phyloP scores from a whole-genome alignment of 2,113 vertebrate genomes.

The Pteruthius melanotis region DNA sequence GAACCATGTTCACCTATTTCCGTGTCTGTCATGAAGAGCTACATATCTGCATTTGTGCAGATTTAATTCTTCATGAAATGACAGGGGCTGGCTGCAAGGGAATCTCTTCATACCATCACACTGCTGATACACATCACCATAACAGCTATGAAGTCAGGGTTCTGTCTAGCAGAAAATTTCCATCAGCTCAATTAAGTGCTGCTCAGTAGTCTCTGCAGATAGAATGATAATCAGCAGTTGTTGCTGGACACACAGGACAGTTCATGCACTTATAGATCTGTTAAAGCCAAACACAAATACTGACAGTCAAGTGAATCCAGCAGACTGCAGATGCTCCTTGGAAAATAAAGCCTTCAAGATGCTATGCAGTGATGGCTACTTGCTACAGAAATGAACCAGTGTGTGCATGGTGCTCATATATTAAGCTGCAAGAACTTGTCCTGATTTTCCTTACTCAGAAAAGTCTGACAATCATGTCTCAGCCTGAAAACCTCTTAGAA shows the following conservation, averaged over 20 bases:
- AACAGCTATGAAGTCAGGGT: background rate
- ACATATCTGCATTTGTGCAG: background rate
- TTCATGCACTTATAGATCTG: background rate
- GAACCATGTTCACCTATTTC: background rate
- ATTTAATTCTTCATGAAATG: background rate
- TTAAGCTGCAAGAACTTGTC: background rate
- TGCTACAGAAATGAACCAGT: background rate
- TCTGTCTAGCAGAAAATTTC: background rate
- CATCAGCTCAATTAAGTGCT: background rate
- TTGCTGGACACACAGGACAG: background rate
- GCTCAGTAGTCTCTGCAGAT: background rate
- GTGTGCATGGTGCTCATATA: background rate
- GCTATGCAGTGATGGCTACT: background rate
- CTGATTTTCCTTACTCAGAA: background rate
- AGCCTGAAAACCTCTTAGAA: slow-evolving; percentile 5
- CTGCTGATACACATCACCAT: background rate
- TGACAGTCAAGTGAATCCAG: background rate
- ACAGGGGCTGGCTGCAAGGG: background rate
- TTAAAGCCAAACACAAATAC: background rate
- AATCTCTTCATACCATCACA: background rate
- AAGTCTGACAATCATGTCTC: background rate
- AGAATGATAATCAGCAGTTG: background rate
- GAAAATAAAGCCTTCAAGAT: background rate
- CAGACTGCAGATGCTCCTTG: background rate
- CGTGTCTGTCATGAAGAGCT: background rate